Evolutionary conservation across 2,888 invertebrate genomes (phyloP).

Genomic region (Troides oblongomaculatus): DNA sequence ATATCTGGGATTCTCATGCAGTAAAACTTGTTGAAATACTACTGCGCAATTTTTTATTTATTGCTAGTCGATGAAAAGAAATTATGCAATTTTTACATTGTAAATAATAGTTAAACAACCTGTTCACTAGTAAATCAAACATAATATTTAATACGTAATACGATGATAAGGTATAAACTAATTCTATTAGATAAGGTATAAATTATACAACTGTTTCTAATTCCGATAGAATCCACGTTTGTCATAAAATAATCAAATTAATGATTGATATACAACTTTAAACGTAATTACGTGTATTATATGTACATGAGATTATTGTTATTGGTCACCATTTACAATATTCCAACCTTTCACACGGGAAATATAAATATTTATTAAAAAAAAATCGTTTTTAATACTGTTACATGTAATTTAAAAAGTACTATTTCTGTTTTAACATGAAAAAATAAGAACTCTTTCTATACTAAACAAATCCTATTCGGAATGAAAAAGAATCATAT

Average conservation of each 20-base stretch:
- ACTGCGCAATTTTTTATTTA: not conserved
- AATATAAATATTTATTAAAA: no score
- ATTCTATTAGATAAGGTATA: no score
- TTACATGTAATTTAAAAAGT: no score
- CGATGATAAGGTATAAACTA: no score
- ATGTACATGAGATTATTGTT: no score
- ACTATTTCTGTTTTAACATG: no score
- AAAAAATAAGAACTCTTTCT: not conserved
- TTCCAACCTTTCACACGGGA: no score
- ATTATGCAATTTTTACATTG: not conserved
- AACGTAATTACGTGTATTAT: not conserved
- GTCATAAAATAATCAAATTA: no score
- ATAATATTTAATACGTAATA: not conserved
- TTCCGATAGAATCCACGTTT: no score
- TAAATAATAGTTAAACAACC: not conserved
- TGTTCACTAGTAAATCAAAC: not conserved
- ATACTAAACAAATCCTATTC: not conserved
- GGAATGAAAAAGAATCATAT: slow-evolving; percentile 4
- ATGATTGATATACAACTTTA: not conserved
- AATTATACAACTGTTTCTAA: no score
- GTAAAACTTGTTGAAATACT: not conserved
- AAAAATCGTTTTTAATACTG: no score
- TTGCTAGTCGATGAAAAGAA: not conserved
- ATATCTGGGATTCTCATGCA: not conserved
- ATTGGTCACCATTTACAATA: no score